Evolutionary conservation across 1,140 invertebrate species (phyloP), one percentile per base, ranked within the genome.

Genomic region (Phymorhynchus buccinoides): DNA sequence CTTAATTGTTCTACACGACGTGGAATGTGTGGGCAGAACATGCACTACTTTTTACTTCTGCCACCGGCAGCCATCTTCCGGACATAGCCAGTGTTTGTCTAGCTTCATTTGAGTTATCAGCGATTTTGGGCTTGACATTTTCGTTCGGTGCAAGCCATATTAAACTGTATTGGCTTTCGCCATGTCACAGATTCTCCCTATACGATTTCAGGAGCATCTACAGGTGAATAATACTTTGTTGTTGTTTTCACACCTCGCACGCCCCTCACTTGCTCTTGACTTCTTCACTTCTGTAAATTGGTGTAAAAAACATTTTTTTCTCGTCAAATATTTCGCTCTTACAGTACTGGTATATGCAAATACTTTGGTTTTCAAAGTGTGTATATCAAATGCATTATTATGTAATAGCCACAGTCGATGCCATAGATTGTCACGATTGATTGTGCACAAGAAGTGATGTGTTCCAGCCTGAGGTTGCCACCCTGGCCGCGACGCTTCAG

Each of bases 141-240:
- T 87, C 84, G 80, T 80, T 32, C 86, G 78, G 84, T 85, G 84
- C 44, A 79, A 84, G 42, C 66, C 66, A 66, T 78, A 27, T 30
- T 37, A 30, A 73, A 84, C 18, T 41, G 16, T 30, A 37, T 80
- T 86, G 85, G 84, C 87, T 84, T 86, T 32, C 32, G 86, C 88
- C 83, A 92, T 93, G 93, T 86, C 91, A 66, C 91, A 92, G 84
- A 87, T 92, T 86, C 95, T 98, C 93, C 97, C 97, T 87, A 99
- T 98, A 94, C 96, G 97, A 92, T 98, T 98, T 95, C 97, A 98
- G 94, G 97, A 99, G 96, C 97, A 98, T 95, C 96, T 98, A 93
- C 97, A 98, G 97, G 97, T 98, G 95, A 95, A 93, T 93, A 85
- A 85, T 44, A n/a, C 44, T 78, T 78, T 6, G 41, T 71, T 27